A percentile compares a stretch with the other conserved stretches of the same genome.
Evolutionary conservation across 2,888 invertebrate species (phyloP).

Genomic region (Antheraea yamamai): DNA sequence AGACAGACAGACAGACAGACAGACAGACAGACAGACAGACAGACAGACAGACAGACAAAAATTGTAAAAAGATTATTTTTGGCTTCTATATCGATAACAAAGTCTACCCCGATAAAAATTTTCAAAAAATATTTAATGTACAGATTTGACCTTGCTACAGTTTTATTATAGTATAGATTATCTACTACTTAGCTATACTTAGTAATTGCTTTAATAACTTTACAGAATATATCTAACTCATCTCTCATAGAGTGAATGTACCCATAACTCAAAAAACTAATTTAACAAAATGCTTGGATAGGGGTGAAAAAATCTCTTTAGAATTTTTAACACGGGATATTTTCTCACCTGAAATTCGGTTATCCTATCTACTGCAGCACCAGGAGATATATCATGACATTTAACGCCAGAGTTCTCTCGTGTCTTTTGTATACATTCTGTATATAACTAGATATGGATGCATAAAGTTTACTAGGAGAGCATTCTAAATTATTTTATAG

Average conservation of each 20-base stretch:
- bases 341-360: conserved; percentile 33
- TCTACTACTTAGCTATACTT: not conserved
- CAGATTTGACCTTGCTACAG: too few relatives aligned
- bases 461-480: not conserved
- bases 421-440: conserved; percentile 24
- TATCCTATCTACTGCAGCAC: conserved; percentile 44
- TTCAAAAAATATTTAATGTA: too few relatives aligned
- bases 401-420: conserved; percentile 42
- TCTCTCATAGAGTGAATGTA: conserved; percentile 8
- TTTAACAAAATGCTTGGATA: conserved; percentile 6
- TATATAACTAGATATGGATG: not conserved
- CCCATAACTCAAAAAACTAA: conserved; percentile 17
- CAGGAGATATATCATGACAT: conserved; percentile 43
- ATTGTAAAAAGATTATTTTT: too few relatives aligned
- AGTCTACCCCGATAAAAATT: too few relatives aligned
- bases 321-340: conserved; percentile 15
- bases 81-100: too few relatives aligned
- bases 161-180: too few relatives aligned
- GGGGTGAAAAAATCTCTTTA: conserved; percentile 14
- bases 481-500: not conserved
- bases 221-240: conserved; percentile 1
- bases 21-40: too few relatives aligned
- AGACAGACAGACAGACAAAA: too few relatives aligned
- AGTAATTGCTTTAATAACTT: not conserved
- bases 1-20: too few relatives aligned